Evolutionary conservation across 2,797 vertebrate species (phyloP).

Genomic region (Pempheris klunzingeri): DNA sequence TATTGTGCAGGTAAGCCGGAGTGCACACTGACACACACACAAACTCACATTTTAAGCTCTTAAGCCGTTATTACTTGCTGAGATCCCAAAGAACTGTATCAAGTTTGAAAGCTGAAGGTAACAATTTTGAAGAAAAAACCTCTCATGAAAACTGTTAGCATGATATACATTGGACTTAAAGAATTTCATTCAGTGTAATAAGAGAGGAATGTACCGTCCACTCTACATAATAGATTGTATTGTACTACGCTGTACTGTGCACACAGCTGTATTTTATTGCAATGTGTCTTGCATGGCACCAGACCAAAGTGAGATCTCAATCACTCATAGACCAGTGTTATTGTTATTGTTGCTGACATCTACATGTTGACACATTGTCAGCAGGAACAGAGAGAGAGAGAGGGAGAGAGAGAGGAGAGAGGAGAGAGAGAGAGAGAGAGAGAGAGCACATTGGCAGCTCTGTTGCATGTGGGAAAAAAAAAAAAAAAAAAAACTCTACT

Average conservation of each 20-base stretch:
- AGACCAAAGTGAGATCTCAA: constrained; percentile 81
- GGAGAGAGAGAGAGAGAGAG: constrained; percentile 25
- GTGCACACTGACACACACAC: not conserved
- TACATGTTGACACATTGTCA: constrained; percentile 82
- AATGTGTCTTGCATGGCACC: constrained; percentile 67
- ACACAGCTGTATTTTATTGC: constrained; percentile 65
- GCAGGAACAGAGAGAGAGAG: constrained; percentile 68
- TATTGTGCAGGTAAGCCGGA: not conserved
- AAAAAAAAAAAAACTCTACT: constrained; percentile 56
- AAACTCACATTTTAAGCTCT: not conserved
- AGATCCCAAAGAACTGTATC: constrained; percentile 12
- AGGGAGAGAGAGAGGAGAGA: constrained; percentile 27
- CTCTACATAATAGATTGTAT: constrained; percentile 36
- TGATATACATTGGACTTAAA: constrained; percentile 13
- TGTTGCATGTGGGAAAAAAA: constrained; percentile 41
- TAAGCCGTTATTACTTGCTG: not conserved
- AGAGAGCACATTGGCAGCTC: constrained; percentile 69
- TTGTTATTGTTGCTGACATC: constrained; percentile 84
- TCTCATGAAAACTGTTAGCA: not conserved
- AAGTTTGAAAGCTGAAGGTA: constrained; percentile 17
- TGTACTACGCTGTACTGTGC: constrained; percentile 28
- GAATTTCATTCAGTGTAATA: constrained; percentile 22
- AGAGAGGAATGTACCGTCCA: not conserved
- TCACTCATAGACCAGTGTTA: constrained; percentile 78
- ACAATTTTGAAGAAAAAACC: constrained; percentile 3